Evolutionary conservation across 92 coral and sea anemone species (phyloP).

Genomic region (Galaxea fascicularis): DNA sequence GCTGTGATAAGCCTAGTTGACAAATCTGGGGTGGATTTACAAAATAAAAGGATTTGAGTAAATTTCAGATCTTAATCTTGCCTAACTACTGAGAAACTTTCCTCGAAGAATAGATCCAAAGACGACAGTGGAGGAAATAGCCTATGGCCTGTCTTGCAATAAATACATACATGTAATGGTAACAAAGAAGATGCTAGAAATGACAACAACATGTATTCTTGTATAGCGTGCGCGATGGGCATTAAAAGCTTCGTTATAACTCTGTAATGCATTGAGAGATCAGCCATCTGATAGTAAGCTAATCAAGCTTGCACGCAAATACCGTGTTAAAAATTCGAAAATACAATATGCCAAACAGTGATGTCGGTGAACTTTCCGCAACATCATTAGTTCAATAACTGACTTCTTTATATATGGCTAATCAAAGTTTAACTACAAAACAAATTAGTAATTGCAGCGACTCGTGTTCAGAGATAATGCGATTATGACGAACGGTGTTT

Average conservation of each 20-base stretch:
- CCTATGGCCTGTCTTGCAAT: not conserved
- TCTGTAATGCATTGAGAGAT: not conserved
- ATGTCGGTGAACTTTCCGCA: no score
- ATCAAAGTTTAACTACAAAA: no score
- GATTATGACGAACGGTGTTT: no score
- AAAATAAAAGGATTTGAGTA: not conserved
- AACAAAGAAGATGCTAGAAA: not conserved
- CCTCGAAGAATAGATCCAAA: not conserved
- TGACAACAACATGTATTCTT: not conserved
- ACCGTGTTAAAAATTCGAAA: not conserved
- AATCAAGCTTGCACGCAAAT: constrained; percentile 1
- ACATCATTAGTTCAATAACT: no score
- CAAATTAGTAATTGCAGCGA: no score
- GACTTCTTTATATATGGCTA: no score
- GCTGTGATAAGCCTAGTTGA: constrained; percentile 6
- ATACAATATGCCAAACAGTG: no score
- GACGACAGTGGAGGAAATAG: not conserved
- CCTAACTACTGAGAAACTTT: not conserved
- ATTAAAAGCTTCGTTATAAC: not conserved
- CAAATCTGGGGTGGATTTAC: not conserved
- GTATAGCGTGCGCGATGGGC: not conserved
- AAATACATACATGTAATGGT: no score
- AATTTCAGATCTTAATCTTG: not conserved
- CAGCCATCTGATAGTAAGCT: not conserved
- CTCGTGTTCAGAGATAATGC: no score